phyloP scores from a whole-genome alignment of 2,888 invertebrate genomes.

The Scelioninae gen. 1 region DNA sequence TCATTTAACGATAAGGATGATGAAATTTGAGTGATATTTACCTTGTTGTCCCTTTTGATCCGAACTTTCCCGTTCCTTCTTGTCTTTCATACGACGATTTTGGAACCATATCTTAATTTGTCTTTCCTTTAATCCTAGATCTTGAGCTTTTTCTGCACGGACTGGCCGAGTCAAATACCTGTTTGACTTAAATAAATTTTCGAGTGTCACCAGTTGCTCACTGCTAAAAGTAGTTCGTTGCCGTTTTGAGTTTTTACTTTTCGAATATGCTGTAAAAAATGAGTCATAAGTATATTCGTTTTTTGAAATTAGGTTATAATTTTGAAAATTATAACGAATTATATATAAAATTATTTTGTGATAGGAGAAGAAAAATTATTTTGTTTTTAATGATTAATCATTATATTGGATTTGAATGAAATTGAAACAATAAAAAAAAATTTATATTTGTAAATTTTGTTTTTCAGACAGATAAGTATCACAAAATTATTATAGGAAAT shows the following conservation, averaged over 20 bases:
- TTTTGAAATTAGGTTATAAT: neutral
- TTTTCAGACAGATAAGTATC: too few relatives aligned
- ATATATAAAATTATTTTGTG: neutral
- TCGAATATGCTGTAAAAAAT: slow-evolving; percentile 39
- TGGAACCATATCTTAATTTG: slow-evolving; percentile 68
- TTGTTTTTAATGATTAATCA: neutral
- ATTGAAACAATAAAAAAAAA: neutral
- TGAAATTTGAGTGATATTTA: neutral
- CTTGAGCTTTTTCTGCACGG: slow-evolving; percentile 58
- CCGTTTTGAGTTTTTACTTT: slow-evolving; percentile 43
- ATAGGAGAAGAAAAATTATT: neutral
- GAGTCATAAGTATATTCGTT: neutral
- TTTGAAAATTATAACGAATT: neutral
- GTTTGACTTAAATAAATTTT: slow-evolving; percentile 56
- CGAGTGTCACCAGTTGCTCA: slow-evolving; percentile 57
- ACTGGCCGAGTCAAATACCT: slow-evolving; percentile 49
- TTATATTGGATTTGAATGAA: neutral
- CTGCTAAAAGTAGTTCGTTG: slow-evolving; percentile 57
- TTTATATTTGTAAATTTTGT: neutral
- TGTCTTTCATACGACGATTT: slow-evolving; percentile 64
- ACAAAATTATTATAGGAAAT: neutral
- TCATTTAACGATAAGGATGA: too few relatives aligned
- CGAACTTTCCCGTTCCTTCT: slow-evolving; percentile 51
- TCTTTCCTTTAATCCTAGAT: slow-evolving; percentile 48
- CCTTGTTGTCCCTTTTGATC: slow-evolving; percentile 51